Percentiles rank a stretch among this genome's conserved stretches.
Evolutionary conservation across 2,888 invertebrate species (phyloP).

Genomic region (Elegia similella): DNA sequence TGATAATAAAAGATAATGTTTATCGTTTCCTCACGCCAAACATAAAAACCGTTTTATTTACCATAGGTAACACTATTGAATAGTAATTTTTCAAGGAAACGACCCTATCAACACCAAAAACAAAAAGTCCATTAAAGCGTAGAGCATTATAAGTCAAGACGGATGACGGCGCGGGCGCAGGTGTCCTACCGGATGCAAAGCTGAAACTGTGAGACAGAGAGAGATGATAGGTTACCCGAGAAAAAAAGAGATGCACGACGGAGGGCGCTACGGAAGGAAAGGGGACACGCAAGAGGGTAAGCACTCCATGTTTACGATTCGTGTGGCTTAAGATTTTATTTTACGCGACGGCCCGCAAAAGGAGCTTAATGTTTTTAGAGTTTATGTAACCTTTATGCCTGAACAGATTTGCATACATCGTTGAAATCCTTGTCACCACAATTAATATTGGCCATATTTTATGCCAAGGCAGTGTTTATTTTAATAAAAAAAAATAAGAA

Average conservation of each 20-base stretch:
- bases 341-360: background rate
- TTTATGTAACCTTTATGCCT: too few species aligned
- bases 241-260: conserved; percentile 21
- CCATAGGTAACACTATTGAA: conserved; percentile 25
- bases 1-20: too few species aligned
- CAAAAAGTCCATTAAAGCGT: conserved; percentile 64
- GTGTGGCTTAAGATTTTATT: background rate
- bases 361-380: background rate
- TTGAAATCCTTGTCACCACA: too few species aligned
- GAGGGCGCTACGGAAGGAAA: conserved; percentile 26
- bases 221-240: conserved; percentile 47
- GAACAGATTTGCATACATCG: too few species aligned
- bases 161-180: conserved; percentile 61
- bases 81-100: conserved; percentile 47
- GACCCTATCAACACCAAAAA: conserved; percentile 51
- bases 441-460: too few species aligned
- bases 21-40: background rate
- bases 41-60: conserved; percentile 6
- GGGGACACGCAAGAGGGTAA: conserved; percentile 45
- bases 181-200: conserved; percentile 72
- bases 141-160: conserved; percentile 63
- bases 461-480: too few species aligned
- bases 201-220: conserved; percentile 51
- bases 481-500: too few species aligned
- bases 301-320: conserved; percentile 33